Evolutionary conservation across 2,113 vertebrate species (phyloP).

Genomic region (Podocnemis expansa): DNA sequence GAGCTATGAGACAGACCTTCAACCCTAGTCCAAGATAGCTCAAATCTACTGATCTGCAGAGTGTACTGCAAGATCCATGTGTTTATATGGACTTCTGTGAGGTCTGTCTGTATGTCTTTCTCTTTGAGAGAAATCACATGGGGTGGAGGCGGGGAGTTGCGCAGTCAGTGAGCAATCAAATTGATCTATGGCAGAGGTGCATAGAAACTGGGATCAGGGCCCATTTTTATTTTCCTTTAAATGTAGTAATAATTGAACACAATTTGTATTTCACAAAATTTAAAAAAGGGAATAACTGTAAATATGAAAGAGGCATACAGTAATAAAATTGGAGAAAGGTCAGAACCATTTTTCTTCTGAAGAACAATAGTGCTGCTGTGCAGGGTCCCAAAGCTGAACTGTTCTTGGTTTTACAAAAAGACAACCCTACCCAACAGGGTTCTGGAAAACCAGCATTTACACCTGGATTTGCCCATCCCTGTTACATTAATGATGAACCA

Average conservation of each 20-base stretch:
- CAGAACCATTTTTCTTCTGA: background rate
- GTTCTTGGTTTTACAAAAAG: background rate
- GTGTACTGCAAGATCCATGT: too few relatives aligned
- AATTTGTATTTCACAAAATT: background rate
- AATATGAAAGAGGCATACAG: background rate
- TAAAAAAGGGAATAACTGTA: background rate
- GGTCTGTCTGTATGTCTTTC: too few relatives aligned
- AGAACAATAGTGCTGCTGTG: background rate
- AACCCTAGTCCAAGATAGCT: too few relatives aligned
- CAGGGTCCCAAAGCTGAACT: background rate
- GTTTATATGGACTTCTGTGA: too few relatives aligned
- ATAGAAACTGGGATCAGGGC: background rate
- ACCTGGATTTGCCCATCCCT: background rate
- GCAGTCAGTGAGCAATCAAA: background rate
- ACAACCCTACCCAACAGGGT: background rate
- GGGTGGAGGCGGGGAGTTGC: too few relatives aligned
- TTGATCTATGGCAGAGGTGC: background rate
- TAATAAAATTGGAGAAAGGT: background rate
- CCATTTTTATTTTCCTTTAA: background rate
- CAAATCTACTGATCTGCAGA: too few relatives aligned
- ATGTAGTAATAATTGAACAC: background rate
- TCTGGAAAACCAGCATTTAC: background rate
- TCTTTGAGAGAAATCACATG: background rate
- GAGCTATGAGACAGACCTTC: too few relatives aligned
- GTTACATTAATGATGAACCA: background rate